Percentiles rank a stretch among this genome's conserved stretches.
Conservation (phyloP, 2,113 vertebrate species). For the Halcyon malimbica region DNA sequence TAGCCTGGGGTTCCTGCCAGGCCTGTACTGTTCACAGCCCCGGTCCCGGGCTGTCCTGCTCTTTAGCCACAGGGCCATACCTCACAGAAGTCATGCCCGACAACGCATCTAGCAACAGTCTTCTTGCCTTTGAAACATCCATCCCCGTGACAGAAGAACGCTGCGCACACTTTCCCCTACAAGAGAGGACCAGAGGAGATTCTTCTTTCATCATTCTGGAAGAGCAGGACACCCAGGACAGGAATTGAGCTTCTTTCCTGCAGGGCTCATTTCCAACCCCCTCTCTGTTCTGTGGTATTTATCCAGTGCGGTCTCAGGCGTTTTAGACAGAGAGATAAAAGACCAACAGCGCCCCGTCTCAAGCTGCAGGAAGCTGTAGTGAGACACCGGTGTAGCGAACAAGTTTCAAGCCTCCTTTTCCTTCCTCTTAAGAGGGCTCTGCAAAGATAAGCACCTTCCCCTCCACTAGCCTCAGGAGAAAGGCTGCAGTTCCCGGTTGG, state of each 20-base stretch:
- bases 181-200: not conserved
- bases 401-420: not conserved
- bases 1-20: not conserved
- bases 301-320: not conserved
- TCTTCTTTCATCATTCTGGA: not conserved
- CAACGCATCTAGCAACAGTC: not conserved
- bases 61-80: constrained; percentile 48
- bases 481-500: fast-evolving
- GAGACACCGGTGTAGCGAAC: not conserved
- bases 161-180: constrained; percentile 78
- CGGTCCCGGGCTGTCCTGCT: not conserved
- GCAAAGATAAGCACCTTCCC: not conserved
- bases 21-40: not conserved
- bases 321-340: not conserved
- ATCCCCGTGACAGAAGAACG: constrained; percentile 41
- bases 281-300: not conserved
- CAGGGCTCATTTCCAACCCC: not conserved
- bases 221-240: not conserved
- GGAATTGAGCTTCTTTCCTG: not conserved
- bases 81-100: constrained; percentile 78
- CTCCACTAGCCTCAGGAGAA: not conserved
- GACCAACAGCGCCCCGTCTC: not conserved
- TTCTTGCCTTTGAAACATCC: constrained; percentile 74
- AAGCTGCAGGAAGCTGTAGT: not conserved
- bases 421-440: not conserved